Base-by-base conservation (phyloP, 2,113 vertebrate genomes). In the Oriolus oriolus region DNA sequence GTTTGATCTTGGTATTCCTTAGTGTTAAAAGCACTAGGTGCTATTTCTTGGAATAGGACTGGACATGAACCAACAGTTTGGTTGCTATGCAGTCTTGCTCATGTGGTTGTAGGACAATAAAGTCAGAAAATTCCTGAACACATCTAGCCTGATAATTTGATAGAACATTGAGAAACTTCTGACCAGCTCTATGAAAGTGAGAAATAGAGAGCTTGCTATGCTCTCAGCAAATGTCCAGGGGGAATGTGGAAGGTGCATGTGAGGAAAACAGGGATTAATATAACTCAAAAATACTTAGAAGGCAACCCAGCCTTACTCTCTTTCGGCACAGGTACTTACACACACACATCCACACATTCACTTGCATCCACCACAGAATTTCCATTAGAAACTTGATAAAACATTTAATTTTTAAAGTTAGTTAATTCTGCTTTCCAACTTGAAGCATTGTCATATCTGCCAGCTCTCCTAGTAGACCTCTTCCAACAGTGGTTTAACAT, bases 401-500 rank as follows among this genome's bases (percentile, higher is more conserved):
- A 42, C 26, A 57, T 80, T 74, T 91, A 53, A 50, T 45, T 96
- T 76, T 57, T 27, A 63, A 84, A 87, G 47, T 87, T 71, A 82
- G 82, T 90, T 91, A 76, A 87, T 87, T 87, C 93, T 79, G 14
- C 31, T 68, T 90, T 91, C 53, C 3, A 4, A 21, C 24, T 84
- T 64, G 52, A 91, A 91, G 17, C 44, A 49, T 30, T 78, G 37
- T 95, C 65, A 57, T 79, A 60, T 76, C 26, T 7, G 2, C 22
- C n/a, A 85, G 16, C 11, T 77, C 16, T 91, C 41, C 31, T 82
- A 79, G 41, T 35, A 84, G 24, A 73, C 24, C 20, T 94, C 39
- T 87, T 85, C 26, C 49, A 91, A 80, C 92, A 91, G 83, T 92
- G 24, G 57, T 84, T 90, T 94, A 93, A 82, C 56, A n/a, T 96